A percentile compares a stretch with the other conserved stretches of the same genome.
phyloP scores from a whole-genome alignment of 2,113 vertebrate species.

The Laticauda colubrina region DNA sequence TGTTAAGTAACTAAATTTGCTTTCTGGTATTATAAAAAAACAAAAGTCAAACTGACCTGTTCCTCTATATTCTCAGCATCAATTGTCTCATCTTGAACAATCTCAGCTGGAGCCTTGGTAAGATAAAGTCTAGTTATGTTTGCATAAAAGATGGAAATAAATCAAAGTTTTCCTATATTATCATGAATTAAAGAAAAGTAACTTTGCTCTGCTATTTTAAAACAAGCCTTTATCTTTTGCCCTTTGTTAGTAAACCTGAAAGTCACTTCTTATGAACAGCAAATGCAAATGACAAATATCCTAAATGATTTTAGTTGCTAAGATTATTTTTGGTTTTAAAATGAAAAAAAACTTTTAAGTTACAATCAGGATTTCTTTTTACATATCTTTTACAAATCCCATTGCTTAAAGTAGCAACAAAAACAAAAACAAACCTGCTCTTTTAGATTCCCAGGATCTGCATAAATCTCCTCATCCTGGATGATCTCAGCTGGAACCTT shows the following conservation, averaged over 20 bases:
- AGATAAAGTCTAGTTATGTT: background rate
- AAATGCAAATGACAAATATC: background rate
- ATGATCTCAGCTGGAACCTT: background rate
- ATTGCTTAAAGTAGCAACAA: background rate
- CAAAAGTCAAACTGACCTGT: background rate
- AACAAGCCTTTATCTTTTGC: background rate
- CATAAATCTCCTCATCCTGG: background rate
- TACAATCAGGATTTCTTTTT: background rate
- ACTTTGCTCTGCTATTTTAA: background rate
- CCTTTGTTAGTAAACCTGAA: background rate
- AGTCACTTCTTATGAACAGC: background rate
- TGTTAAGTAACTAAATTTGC: background rate
- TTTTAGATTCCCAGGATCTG: background rate
- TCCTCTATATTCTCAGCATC: background rate
- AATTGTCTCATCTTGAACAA: background rate
- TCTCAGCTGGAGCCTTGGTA: background rate
- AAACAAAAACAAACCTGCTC: background rate
- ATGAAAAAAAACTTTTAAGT: background rate
- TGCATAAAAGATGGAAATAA: background rate
- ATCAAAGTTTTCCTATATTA: background rate
- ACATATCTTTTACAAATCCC: background rate
- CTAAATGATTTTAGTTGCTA: background rate
- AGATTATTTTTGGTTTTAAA: background rate
- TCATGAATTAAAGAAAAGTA: background rate
- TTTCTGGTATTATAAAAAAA: background rate